Percentiles rank a stretch among this genome's conserved stretches.
Evolutionary conservation across 2,797 vertebrate species (phyloP).

Genomic region (Threskiornis aethiopicus): DNA sequence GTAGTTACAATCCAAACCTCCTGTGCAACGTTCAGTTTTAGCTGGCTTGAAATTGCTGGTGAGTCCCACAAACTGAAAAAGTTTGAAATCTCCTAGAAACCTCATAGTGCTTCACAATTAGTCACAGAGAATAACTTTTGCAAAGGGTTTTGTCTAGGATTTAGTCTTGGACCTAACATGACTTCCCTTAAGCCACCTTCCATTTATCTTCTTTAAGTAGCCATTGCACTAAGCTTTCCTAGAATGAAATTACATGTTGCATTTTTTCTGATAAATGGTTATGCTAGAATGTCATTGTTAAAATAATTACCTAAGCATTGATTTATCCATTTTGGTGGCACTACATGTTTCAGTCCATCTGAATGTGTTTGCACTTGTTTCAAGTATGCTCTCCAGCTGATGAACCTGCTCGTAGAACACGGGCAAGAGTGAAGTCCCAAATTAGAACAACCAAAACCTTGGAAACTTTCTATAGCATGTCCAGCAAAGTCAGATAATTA

Average conservation of each 20-base stretch:
- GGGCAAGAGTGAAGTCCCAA: background rate
- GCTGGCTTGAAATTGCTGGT: background rate
- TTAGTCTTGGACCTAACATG: background rate
- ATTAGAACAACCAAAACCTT: background rate
- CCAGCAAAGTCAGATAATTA: background rate
- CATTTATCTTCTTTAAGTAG: background rate
- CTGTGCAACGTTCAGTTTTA: background rate
- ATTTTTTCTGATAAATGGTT: background rate
- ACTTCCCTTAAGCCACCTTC: background rate
- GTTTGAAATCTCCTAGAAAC: background rate
- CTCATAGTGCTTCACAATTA: background rate
- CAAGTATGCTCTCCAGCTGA: background rate
- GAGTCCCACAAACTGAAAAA: background rate
- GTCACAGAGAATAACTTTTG: background rate
- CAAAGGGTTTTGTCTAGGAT: background rate
- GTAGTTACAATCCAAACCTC: background rate
- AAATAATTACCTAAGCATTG: background rate
- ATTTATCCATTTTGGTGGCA: background rate
- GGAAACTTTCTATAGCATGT: background rate
- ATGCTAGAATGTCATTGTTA: background rate
- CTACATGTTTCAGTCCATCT: background rate
- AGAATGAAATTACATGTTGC: background rate
- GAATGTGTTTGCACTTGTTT: background rate
- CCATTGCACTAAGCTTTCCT: background rate
- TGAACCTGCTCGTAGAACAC: background rate